Base-by-base conservation (phyloP, 1,140 invertebrate genomes). In the Armadillidium nasatum region DNA sequence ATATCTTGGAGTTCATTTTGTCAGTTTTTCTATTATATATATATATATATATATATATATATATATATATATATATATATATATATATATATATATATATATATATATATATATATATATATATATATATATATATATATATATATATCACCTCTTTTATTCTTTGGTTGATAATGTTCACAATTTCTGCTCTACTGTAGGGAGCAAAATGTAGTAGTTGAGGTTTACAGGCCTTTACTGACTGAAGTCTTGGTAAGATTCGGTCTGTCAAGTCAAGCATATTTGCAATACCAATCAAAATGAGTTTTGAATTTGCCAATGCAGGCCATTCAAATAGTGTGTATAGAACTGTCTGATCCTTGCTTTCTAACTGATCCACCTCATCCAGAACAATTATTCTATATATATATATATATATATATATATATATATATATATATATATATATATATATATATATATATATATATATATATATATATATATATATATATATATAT, bases 271-370 rank as follows among this genome's bases (percentile, higher is more conserved):
- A 87, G 87, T 98, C 96, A 73, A 98, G 87, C n/a, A 95, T 91
- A 87, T 99, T 99, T 15, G 97, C 94, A 82, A 99, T 93, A 44
- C 96, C 96, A 69, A 99, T 88, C 2, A 99, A 86, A 76, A 97
- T 88, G 0, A 98, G 83, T 71, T 89, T 90, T 0, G 91, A 91
- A 45, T 89, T 85, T 0, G 84, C 81, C 66, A 90, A 83, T 0
- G 90, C 87, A 0, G 96, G 93, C 94, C 95, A 97, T 83, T 96
- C 94, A 85, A 98, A 98, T 78, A 98, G 90, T 0, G 91, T 91
- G 84, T 98, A 98, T 13, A 99, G 85, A 23, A 98, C 90, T 4
- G 93, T 90, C 82, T 97, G 94, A 22, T 91, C 90, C 83, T 91
- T 92, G 73, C 87, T 90, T 78, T 90, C 89, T 9, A 99, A 85